These are phyloP conservation scores for Malaclemys terrapin DNA, from an alignment of 2,113 vertebrate species.

Conservation along the genomic window DNA sequence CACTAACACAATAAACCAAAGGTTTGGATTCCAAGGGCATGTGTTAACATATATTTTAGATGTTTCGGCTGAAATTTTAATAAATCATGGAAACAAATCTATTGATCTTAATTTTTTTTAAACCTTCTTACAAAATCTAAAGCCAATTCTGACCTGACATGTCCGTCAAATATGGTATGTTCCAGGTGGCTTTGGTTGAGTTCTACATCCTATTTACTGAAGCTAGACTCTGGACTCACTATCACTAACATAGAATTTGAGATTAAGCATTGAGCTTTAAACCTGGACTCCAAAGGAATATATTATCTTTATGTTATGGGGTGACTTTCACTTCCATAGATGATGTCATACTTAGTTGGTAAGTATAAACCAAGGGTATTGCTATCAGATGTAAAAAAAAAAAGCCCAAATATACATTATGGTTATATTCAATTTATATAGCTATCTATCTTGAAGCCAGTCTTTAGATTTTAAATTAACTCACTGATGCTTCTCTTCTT, in stretches of 20 bases:
- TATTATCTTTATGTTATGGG: neutral
- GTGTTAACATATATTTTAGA: neutral
- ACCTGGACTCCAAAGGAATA: constrained; percentile 9
- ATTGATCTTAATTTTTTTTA: neutral
- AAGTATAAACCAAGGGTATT: constrained; percentile 12
- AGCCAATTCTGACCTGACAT: neutral
- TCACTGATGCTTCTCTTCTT: neutral
- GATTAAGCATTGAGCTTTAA: neutral
- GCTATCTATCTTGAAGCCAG: constrained; percentile 10
- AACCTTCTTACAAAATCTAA: neutral
- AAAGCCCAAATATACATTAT: neutral
- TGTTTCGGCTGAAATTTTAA: neutral
- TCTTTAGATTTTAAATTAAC: neutral
- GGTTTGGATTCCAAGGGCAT: neutral
- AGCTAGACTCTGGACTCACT: neutral
- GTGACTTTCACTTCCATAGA: neutral
- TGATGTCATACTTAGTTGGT: neutral
- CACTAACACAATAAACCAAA: neutral
- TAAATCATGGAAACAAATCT: neutral
- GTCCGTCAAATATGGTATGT: neutral
- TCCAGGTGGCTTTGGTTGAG: neutral
- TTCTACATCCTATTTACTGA: neutral
- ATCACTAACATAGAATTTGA: neutral
- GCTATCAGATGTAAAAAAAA: constrained; percentile 12
- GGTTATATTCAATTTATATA: constrained; percentile 28